These are phyloP conservation scores for Escarpia spicata DNA, from an alignment of 2,888 invertebrate species.

Conservation along the genomic window DNA sequence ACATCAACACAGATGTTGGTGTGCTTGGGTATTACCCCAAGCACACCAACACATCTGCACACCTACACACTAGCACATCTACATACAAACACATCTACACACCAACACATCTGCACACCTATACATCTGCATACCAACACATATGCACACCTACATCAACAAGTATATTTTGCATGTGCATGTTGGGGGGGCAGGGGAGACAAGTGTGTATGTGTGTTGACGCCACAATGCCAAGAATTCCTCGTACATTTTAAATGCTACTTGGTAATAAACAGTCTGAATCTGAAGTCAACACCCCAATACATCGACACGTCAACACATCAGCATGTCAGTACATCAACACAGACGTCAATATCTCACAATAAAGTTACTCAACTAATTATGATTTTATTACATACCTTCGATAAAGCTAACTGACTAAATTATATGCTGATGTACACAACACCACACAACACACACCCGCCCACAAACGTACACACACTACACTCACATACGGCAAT, in stretches of 20 bases:
- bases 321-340: neutral
- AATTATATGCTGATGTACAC: neutral
- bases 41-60: neutral
- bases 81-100: neutral
- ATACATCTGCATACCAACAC: no score
- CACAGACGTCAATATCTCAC: neutral
- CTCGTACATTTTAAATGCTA: no score
- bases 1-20: neutral
- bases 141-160: no score
- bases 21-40: neutral
- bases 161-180: no score
- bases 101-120: neutral
- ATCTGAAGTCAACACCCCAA: neutral
- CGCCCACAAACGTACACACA: no score
- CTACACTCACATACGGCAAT: neutral
- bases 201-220: no score
- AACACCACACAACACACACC: neutral
- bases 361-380: neutral
- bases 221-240: no score
- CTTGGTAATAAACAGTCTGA: no score
- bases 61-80: neutral
- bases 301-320: neutral
- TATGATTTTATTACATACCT: no score
- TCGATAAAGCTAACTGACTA: neutral
- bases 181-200: no score